phyloP scores from a whole-genome alignment of 92 coral and sea anemone genomes.

The Paragorgia papillata region DNA sequence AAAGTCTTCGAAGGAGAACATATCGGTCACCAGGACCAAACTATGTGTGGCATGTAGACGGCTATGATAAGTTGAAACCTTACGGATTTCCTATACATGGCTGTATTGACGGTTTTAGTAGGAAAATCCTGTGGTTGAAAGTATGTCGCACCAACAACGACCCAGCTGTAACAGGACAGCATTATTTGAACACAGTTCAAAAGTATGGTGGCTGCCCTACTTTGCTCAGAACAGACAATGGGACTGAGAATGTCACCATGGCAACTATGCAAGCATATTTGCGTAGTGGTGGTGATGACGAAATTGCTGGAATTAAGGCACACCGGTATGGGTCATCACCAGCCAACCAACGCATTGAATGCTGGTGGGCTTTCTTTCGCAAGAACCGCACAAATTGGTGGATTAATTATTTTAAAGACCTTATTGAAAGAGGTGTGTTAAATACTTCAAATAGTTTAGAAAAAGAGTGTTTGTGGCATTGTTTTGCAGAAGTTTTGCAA shows the following conservation, averaged over 20 bases:
- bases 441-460: constrained; percentile 17
- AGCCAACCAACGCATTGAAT: constrained; percentile 33
- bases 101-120: constrained; percentile 48
- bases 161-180: constrained; percentile 30
- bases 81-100: constrained; percentile 51
- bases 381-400: constrained; percentile 13
- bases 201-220: constrained; percentile 19
- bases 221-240: constrained; percentile 29
- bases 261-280: constrained; percentile 14
- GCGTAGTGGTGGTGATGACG: constrained; percentile 4
- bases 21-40: constrained; percentile 59
- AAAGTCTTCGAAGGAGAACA: constrained; percentile 44
- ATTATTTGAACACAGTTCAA: not conserved
- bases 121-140: constrained; percentile 29
- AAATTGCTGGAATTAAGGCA: constrained; percentile 21
- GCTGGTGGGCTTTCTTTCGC: constrained; percentile 27
- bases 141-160: constrained; percentile 35
- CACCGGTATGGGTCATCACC: constrained; percentile 33
- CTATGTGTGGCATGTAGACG: constrained; percentile 55
- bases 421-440: constrained; percentile 10
- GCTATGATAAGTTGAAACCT: constrained; percentile 50
- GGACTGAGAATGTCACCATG: constrained; percentile 24
- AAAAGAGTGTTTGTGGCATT: constrained; percentile 33
- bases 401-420: constrained; percentile 10
- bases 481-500: constrained; percentile 15